A percentile compares a stretch with the other conserved stretches of the same genome.
Evolutionary conservation across 2,888 invertebrate species (phyloP).

Genomic region (Muschampia plurimacula): DNA sequence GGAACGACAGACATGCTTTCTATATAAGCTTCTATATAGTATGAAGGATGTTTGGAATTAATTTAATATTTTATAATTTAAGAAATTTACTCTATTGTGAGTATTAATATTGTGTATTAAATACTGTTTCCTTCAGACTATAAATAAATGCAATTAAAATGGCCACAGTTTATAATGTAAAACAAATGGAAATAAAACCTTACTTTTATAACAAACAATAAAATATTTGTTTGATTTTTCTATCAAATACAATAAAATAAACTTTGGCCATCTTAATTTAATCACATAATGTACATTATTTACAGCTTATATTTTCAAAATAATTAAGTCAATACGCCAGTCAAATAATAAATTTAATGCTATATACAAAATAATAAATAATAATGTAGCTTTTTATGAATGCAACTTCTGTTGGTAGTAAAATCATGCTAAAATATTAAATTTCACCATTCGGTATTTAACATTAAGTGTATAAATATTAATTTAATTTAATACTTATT

Average conservation of each 20-base stretch:
- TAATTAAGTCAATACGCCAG: background rate
- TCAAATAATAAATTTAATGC: conserved; percentile 25
- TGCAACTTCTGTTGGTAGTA: conserved; percentile 31
- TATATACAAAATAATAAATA: conserved; percentile 35
- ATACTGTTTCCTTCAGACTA: conserved; percentile 24
- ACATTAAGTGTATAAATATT: conserved; percentile 34
- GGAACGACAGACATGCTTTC: conserved; percentile 5
- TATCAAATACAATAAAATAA: background rate
- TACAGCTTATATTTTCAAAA: conserved; percentile 21
- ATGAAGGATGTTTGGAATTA: background rate
- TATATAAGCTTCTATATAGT: conserved; percentile 2
- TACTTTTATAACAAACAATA: background rate
- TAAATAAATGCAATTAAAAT: conserved; percentile 11
- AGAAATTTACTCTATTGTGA: background rate
- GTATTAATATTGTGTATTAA: background rate
- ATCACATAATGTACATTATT: conserved; percentile 15
- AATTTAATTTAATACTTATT: conserved; percentile 15
- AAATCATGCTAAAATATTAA: conserved; percentile 40
- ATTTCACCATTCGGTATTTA: conserved; percentile 22
- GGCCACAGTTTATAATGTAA: conserved; percentile 6
- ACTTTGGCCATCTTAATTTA: conserved; percentile 20
- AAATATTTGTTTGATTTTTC: background rate
- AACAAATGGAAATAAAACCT: too few species aligned
- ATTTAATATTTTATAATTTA: background rate
- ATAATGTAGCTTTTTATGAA: conserved; percentile 16